Conservation (phyloP, 2,113 vertebrate genomes). For the Channa argus region DNA sequence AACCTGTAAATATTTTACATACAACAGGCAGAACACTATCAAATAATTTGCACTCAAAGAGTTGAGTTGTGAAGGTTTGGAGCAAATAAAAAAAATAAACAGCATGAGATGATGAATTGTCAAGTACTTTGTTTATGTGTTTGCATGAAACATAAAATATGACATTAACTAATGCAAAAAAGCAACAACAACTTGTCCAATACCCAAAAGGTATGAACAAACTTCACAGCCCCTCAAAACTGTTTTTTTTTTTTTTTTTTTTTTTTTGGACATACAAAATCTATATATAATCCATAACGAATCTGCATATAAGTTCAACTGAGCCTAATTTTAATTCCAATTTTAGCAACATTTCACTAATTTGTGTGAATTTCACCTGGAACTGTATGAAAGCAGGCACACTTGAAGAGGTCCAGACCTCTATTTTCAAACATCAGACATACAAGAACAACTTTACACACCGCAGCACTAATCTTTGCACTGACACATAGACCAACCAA, state of each 20-base stretch:
- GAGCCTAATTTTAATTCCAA: neutral
- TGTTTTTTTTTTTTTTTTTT: neutral
- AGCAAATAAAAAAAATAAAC: no score
- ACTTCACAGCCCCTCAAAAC: neutral
- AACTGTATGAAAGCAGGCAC: constrained; percentile 27
- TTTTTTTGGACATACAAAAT: constrained; percentile 17
- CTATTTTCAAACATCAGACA: constrained; percentile 8
- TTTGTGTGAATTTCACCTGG: constrained; percentile 34
- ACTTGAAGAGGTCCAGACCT: neutral
- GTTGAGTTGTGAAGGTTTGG: no score
- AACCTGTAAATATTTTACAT: no score
- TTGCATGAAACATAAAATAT: constrained; percentile 27
- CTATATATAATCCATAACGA: neutral
- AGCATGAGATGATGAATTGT: neutral
- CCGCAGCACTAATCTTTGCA: constrained; percentile 2
- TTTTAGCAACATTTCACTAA: constrained; percentile 23
- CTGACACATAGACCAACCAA: neutral
- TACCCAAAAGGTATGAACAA: constrained; percentile 1
- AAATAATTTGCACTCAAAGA: no score
- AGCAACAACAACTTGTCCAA: constrained; percentile 13
- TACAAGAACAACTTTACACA: constrained; percentile 4
- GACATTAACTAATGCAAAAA: constrained; percentile 12
- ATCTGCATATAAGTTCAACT: no score
- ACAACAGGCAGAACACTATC: no score
- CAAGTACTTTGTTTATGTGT: constrained; percentile 2